Evolutionary conservation across 2,888 invertebrate species (phyloP), one percentile per base, ranked within the genome.

Genomic region (Nomada fabriciana): DNA sequence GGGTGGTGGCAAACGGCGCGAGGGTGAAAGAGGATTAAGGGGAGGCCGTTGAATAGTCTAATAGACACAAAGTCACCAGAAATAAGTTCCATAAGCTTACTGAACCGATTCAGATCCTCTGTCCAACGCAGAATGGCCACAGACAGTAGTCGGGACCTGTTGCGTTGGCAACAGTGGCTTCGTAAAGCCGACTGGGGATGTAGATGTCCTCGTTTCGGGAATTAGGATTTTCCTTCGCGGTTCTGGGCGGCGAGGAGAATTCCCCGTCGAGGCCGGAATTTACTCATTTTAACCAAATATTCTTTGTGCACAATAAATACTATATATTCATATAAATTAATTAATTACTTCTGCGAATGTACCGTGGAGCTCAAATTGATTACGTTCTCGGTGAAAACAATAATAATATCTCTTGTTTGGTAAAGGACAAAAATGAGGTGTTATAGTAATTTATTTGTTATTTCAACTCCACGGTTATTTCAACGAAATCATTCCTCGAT

Each of bases 131-230:
- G 57, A 69, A 69, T 57, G 15, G 68, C 57, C 68, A n/a, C 68
- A n/a, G 68, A 69, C 25, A 57, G 55, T 23, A 43, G 68, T 42
- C 53, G 55, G 23, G 55, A 69, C 68, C 68, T 69, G 68, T 69
- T 69, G 68, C 68, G 7, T 42, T 55, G 68, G 11, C 42, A n/a
- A 55, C 55, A 9, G 55, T 42, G 68, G 23, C 42, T 18, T 55
- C 42, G n/a, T 23, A 53, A 43, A 23, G 42, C 42, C 55, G 18
- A 43, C 42, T 43, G 13, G 47, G 53, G 23, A 23, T 43, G 11
- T 25, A n/a, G 57, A 69, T n/a, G 18, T n/a, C 2, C n/a, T 5
- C 42, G 18, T 57, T 57, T 13, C 57, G 7, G n/a, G 23, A 69
- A 57, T 69, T 42, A 57, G 55, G 42, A 57, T 57, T 43, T 57